Base-by-base conservation (phyloP, 1,140 invertebrate genomes). In the Akabosia matsudoensis region DNA sequence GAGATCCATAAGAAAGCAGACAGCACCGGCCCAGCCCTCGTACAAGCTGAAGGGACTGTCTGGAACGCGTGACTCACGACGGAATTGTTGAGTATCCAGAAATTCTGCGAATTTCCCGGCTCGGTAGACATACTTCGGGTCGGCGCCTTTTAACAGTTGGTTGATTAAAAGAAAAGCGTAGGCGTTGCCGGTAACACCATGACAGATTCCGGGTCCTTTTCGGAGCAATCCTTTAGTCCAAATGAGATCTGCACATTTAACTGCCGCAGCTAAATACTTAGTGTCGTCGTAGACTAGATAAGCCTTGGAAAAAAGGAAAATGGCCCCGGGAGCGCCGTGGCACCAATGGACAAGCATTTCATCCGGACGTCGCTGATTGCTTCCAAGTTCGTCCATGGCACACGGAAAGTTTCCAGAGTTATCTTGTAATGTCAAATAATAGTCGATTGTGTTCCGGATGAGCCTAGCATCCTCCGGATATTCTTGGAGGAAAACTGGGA, bases 311-410 rank as follows among this genome's bases (percentile, higher is more conserved):
- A 95, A 88, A 26, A 94, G 82, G 83, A 94, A 95, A 10, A 94
- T 85, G 0, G 90, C 88, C 10, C 93, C 88, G 64, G 92, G 90
- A 33, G 93, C 92, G 0, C 94, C 93, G 85, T 95, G 93, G 85
- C 93, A 96, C 93, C 93, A 95, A 82, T 96, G 93, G 2, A 95
- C 88, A 1, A 95, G 82, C 78, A 92, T 90, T 51, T 91, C 88
- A 24, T 82, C 80, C 30, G 84, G 83, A 2, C 84, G 78, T 77
- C 87, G 84, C 1, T 86, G 85, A 30, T 82, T 83, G 1, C 82
- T 82, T 30, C 82, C 82, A 56, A 91, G 81, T 84, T 94, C 92
- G 83, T 93, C 92, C 82, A 91, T 87, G 1, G 90, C 90, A 77
- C 89, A 89, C 0, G 93, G 92, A 85, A 93, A 94, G 83, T 95